Base-by-base conservation (phyloP, 2,797 vertebrate genomes). In the Rhincodon typus region DNA sequence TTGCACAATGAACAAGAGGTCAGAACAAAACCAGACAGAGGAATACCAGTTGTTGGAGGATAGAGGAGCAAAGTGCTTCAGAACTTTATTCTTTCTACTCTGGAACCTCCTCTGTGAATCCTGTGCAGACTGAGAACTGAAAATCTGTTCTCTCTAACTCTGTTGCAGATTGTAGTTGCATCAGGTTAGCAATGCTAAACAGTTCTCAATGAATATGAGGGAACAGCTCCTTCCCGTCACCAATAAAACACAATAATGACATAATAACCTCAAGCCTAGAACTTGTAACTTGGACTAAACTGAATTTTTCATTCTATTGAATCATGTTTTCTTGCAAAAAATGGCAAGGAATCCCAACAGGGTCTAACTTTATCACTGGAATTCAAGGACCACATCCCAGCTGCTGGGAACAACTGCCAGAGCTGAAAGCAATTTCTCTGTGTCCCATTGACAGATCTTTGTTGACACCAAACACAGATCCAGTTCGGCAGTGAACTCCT, bases 291-390 rank as follows among this genome's bases (percentile, higher is more conserved):
- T 27, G 3, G 15, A 5, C 50, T 15, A 34, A 88, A 88, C 15
- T 88, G 87, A 88, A 88, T 53, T 88, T 88, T 30, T 88, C 87
- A 88, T 53, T 57, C 53, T 15, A 53, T 53, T 88, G 53, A 88
- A 88, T 88, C 50, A 19, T 1, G 27, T 88, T 88, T 62, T 88
- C 34, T 88, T 30, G 50, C 87, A 88, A 88, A 57, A 53, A 13
- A 15, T 17, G 25, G 46, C 53, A 57, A 57, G 57, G 86, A 12
- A 50, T 57, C 23, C 86, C 82, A 88, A 88, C 50, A 57, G 86
- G 86, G 25, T 88, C 53, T 34, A 88, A 88, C 53, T 88, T 88
- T 88, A 88, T 57, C 50, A 53, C 30, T 88, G 53, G 27, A 62
- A 88, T 88, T 30, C 53, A 13, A 57, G 50, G 21, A 53, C 27